A percentile compares a stretch with the other conserved stretches of the same genome.
phyloP scores from a whole-genome alignment of 2,113 vertebrate genomes.

The Passer montanus region DNA sequence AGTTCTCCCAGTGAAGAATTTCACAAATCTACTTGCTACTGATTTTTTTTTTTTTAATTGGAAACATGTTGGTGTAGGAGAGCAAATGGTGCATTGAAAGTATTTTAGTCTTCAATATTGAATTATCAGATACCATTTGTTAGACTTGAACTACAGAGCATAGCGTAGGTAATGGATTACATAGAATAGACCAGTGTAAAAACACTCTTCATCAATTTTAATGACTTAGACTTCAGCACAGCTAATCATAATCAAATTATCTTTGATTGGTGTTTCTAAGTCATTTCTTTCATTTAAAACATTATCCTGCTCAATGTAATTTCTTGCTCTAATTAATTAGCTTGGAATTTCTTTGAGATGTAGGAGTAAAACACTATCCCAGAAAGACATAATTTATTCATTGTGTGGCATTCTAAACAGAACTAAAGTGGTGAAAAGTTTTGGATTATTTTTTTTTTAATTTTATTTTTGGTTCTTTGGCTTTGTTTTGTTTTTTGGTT shows the following conservation, averaged over 20 bases:
- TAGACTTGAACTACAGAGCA: slow-evolving; percentile 54
- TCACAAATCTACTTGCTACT: slow-evolving; percentile 37
- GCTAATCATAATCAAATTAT: slow-evolving; percentile 61
- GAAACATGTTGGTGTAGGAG: slow-evolving; percentile 18
- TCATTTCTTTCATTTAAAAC: slow-evolving; percentile 60
- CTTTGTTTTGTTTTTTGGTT: neutral
- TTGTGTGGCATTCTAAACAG: slow-evolving; percentile 33
- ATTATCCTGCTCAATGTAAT: slow-evolving; percentile 57
- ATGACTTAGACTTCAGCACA: slow-evolving; percentile 61
- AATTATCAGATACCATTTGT: slow-evolving; percentile 48
- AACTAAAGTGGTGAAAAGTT: slow-evolving; percentile 45
- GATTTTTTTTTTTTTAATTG: neutral
- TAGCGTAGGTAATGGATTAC: slow-evolving; percentile 68
- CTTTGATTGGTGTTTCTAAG: slow-evolving; percentile 69
- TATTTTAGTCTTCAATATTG: slow-evolving; percentile 47
- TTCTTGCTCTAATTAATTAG: slow-evolving; percentile 67
- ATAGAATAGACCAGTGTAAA: slow-evolving; percentile 61
- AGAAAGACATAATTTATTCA: slow-evolving; percentile 51
- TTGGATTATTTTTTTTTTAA: neutral
- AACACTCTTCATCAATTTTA: slow-evolving; percentile 59
- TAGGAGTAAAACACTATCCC: slow-evolving; percentile 24
- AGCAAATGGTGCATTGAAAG: slow-evolving; percentile 44
- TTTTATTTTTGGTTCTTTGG: neutral
- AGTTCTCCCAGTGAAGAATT: slow-evolving; percentile 47
- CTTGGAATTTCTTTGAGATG: slow-evolving; percentile 62